phyloP scores from a whole-genome alignment of 2,888 invertebrate species.

The Iselma pallidipennis region DNA sequence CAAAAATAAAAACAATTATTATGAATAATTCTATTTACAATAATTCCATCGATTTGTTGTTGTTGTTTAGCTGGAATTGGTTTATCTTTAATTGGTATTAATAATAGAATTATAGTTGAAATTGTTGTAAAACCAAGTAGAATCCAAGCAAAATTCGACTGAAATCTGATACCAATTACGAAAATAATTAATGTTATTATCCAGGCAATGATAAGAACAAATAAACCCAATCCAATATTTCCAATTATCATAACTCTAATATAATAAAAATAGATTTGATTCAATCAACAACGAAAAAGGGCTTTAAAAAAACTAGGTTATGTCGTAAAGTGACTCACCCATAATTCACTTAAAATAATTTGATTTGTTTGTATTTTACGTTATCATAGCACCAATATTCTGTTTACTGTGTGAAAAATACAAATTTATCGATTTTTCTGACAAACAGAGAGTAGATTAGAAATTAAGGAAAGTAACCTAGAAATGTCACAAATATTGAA shows the following conservation, averaged over 20 bases:
- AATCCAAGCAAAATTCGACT: constrained; percentile 67
- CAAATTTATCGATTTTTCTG: neutral
- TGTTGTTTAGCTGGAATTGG: constrained; percentile 25
- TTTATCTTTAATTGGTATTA: constrained; percentile 33
- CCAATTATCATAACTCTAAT: constrained; percentile 37
- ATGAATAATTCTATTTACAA: constrained; percentile 9
- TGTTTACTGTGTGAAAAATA: too few relatives aligned
- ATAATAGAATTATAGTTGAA: constrained; percentile 63
- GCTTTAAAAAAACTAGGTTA: neutral
- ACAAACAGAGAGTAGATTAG: too few relatives aligned
- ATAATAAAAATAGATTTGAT: neutral
- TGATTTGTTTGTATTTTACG: neutral
- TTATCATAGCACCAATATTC: neutral
- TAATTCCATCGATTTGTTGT: neutral
- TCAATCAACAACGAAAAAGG: neutral
- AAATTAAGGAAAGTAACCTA: too few relatives aligned
- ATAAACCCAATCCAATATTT: constrained; percentile 67
- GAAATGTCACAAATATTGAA: neutral
- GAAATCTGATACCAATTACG: constrained; percentile 67
- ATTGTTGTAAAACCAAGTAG: constrained; percentile 60
- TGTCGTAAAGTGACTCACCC: constrained; percentile 1
- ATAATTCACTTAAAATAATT: neutral
- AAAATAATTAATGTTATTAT: constrained; percentile 65
- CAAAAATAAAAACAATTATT: constrained; percentile 4
- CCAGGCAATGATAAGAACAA: constrained; percentile 69